Conservation (phyloP, 2,797 vertebrate species). For the Gymnoscopelus microlampas region DNA sequence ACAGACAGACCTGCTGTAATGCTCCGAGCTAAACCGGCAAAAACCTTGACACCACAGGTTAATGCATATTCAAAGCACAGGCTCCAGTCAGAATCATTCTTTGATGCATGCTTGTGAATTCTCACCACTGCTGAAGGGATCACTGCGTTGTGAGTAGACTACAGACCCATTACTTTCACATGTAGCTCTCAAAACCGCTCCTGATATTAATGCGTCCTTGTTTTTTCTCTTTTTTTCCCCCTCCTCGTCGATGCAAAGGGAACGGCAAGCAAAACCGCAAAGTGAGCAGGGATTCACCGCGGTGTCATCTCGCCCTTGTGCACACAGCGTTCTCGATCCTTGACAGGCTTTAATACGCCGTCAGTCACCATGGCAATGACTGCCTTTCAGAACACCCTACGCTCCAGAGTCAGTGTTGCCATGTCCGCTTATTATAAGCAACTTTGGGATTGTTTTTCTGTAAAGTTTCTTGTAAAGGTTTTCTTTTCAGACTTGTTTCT, state of each 20-base stretch:
- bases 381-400: conserved; percentile 1
- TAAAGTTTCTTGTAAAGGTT: too few species aligned
- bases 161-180: background rate
- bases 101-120: background rate
- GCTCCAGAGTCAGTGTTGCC: too few species aligned
- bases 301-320: conserved; percentile 10
- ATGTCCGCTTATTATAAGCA: too few species aligned
- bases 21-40: conserved; percentile 16
- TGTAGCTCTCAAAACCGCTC: too few species aligned
- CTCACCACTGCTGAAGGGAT: conserved; percentile 28
- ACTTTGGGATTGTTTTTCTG: too few species aligned
- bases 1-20: background rate
- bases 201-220: background rate
- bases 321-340: conserved; percentile 30
- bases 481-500: too few species aligned
- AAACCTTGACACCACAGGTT: conserved; percentile 26
- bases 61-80: background rate
- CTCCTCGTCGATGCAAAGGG: too few species aligned
- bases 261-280: too few species aligned
- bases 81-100: background rate
- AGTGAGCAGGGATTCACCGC: too few species aligned
- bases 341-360: conserved; percentile 31
- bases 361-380: conserved; percentile 63
- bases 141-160: conserved; percentile 16
- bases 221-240: too few species aligned